Evolutionary conservation across 2,888 invertebrate species (phyloP), one percentile per base, ranked within the genome.

Genomic region (Xylota segnis): DNA sequence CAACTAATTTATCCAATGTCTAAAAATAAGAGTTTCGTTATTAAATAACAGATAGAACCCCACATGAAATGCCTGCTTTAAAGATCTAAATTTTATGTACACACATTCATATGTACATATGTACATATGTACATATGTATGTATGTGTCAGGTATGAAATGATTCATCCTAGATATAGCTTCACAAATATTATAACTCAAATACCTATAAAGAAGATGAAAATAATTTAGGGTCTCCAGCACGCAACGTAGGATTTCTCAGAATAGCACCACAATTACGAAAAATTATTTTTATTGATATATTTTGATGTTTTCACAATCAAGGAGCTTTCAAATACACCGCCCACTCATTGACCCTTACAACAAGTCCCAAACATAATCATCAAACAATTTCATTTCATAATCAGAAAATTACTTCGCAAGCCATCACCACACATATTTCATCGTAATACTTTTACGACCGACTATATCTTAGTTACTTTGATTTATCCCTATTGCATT

Each of bases 401-500:
- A 70, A 70, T 71, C 63, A 58, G 27, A 68, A 83, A 59, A 77
- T 50, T 37, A 77, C 77, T 71, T 59, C 61, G 6, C 6, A 63
- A 68, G 47, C 68, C 59, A 59, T 54, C 83, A 40, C 37, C 54
- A 37, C 65, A 34, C 59, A 59, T 66, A 66, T 78, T 59, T 66
- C 59, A 78, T 83, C 77, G 58, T 54, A 74, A 68, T 68, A 54
- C 59, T 74, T 61, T 68, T 65, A 81, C 75, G 68, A 74, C 74
- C 77, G 43, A 34, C 58, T 34, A 29, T 59, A 72, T 78, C 63
- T 43, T 61, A 56, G 66, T 78, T 52, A 72, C 72, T 40, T 61
- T 66, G 54, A 83, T 79, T 66, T 83, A 78, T 77, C 29, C 54
- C 59, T 54, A 68, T 83, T 78, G 61, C 79, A 78, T 74, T 83